Evolutionary conservation across 2,113 vertebrate genomes (phyloP), one percentile per base, ranked within the genome.

Genomic region (Scatophagus argus): DNA sequence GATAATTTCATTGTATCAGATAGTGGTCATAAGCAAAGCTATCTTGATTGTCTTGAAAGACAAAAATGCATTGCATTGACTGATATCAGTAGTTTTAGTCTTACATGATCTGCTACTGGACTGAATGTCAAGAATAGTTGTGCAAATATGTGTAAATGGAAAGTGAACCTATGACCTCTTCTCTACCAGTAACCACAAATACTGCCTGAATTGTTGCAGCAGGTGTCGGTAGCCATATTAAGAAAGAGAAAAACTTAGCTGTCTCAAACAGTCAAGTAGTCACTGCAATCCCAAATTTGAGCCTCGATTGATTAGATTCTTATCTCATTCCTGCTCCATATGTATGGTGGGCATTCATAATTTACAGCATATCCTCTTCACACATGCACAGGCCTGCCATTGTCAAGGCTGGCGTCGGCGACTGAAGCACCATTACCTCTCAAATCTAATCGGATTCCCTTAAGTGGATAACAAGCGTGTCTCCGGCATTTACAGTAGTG

Each of bases 401-500:
- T 93, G 93, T 93, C 11, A 3, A 54, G 47, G 62, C 38, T 84
- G 67, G 80, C 77, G 85, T 89, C 71, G 44, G 85, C 82, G 87
- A 92, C 87, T 93, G 87, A 93, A 90, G 85, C 84, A 58, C 72
- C 89, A 90, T 90, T 92, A 89, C 85, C 68, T 84, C 89, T 87
- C 55, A 89, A 90, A 93, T 93, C 84, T 86, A 93, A 93, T 93
- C 88, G 86, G 86, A 87, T 89, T 67, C 82, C 84, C 87, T 81
- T 91, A 93, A 92, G 90, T 90, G 87, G 85, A 89, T 94, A 93
- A 94, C 89, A 88, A 91, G 89, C 86, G 71, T 87, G 87, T 93
- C 93, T 94, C 91, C 91, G 88, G 89, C 84, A 86, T 93, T 91
- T 93, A 93, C 92, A 92, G 92, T 93, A 93, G 88, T 82, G 88